Evolutionary conservation across 2,797 vertebrate species (phyloP).

Genomic region (Helostoma temminkii): DNA sequence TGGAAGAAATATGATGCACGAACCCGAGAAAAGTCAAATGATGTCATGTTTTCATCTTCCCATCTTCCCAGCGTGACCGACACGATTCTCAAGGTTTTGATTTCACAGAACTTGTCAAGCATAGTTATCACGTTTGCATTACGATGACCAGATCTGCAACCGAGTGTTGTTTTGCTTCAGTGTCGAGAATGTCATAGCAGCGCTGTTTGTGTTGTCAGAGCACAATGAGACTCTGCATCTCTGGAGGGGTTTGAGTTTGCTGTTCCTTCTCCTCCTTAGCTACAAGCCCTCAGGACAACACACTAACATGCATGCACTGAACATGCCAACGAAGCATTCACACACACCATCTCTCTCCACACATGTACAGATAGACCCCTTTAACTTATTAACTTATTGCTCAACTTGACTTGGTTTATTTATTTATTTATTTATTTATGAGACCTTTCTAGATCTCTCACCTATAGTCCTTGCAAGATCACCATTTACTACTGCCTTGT

Average conservation of each 20-base stretch:
- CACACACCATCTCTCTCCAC: constrained; percentile 40
- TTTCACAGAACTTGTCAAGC: constrained; percentile 19
- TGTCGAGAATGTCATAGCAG: constrained; percentile 42
- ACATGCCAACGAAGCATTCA: constrained; percentile 23
- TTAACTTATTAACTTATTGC: constrained; percentile 81
- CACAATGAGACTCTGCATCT: constrained; percentile 35
- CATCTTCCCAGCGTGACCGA: constrained; percentile 15
- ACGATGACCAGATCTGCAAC: constrained; percentile 17
- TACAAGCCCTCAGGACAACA: constrained; percentile 47
- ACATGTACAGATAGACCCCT: constrained; percentile 77
- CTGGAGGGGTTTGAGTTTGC: constrained; percentile 35
- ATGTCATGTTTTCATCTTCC: constrained; percentile 11
- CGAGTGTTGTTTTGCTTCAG: constrained; percentile 38
- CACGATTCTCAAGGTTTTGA: constrained; percentile 14
- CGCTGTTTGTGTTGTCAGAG: constrained; percentile 62
- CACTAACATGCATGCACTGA: constrained; percentile 28
- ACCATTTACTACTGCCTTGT: constrained; percentile 84
- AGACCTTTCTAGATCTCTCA: constrained; percentile 40
- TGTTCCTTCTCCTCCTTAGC: constrained; percentile 52
- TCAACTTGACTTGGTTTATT: constrained; percentile 43
- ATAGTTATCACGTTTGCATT: constrained; percentile 23
- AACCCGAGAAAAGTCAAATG: not conserved
- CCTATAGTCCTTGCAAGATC: constrained; percentile 71
- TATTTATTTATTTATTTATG: constrained; percentile 81
- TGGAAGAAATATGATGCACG: not conserved